These are phyloP conservation scores for Drosophila pallidifrons DNA, from an alignment of 1,140 invertebrate species.

Conservation along the genomic window DNA sequence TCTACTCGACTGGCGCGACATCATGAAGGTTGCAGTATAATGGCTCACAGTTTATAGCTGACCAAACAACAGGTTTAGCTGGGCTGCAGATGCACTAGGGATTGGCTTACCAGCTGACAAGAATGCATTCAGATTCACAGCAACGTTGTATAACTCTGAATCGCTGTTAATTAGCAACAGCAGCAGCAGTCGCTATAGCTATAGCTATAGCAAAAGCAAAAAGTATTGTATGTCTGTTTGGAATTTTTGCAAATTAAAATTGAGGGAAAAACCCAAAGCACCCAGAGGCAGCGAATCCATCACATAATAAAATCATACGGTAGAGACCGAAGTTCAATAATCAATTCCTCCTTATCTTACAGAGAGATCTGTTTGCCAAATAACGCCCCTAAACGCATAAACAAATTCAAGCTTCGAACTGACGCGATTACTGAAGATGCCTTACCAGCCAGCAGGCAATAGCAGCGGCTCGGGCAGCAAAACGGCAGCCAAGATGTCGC, in stretches of 20 bases:
- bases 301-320: slow-evolving; percentile 9
- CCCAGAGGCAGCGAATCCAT: slow-evolving; percentile 3
- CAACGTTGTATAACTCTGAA: slow-evolving; percentile 65
- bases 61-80: slow-evolving; percentile 54
- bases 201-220: not conserved
- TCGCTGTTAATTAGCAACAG: slow-evolving; percentile 66
- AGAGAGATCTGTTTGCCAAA: not conserved
- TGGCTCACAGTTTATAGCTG: slow-evolving; percentile 2
- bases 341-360: not conserved
- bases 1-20: not conserved
- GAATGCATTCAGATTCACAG: slow-evolving; percentile 78
- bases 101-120: slow-evolving; percentile 57
- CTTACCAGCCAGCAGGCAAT: slow-evolving; percentile 74
- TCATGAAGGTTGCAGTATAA: not conserved
- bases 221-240: slow-evolving; percentile 14
- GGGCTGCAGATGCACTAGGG: slow-evolving; percentile 47
- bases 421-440: slow-evolving; percentile 45
- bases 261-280: slow-evolving; percentile 55
- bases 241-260: slow-evolving; percentile 56
- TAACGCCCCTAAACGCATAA: not conserved
- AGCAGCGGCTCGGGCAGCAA: slow-evolving; percentile 59
- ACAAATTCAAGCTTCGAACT: slow-evolving; percentile 10
- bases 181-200: not conserved
- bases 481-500: slow-evolving; percentile 86
- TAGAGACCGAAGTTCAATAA: not conserved